Percentiles rank a stretch among this genome's conserved stretches.
Conservation (phyloP, 2,113 vertebrate species). For the Gnathonemus longibarbis region DNA sequence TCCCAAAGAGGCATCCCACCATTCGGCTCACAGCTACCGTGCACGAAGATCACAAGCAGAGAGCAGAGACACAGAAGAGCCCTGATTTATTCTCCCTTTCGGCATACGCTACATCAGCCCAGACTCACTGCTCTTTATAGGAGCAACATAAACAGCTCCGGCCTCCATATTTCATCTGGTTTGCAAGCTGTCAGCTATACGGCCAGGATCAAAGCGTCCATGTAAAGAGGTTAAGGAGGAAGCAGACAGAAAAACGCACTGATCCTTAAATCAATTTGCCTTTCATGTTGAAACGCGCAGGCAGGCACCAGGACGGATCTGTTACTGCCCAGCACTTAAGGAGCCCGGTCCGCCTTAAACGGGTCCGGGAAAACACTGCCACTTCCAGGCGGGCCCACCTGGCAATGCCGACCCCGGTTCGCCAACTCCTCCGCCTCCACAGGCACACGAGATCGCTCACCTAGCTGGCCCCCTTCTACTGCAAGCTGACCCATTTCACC, state of each 20-base stretch:
- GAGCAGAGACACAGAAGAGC: neutral
- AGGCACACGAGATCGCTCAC: neutral
- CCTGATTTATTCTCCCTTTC: neutral
- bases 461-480: neutral
- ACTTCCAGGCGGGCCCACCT: neutral
- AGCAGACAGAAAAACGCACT: neutral
- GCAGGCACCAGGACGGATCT: neutral
- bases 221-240: conserved; percentile 4
- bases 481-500: conserved; percentile 31
- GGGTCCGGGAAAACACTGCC: neutral
- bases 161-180: neutral
- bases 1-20: neutral
- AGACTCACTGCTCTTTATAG: neutral
- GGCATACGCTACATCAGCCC: neutral
- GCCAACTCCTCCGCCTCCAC: neutral
- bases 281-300: neutral
- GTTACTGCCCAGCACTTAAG: neutral
- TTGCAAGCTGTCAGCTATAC: neutral
- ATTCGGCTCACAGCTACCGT: neutral
- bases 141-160: neutral
- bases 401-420: neutral
- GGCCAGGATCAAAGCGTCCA: neutral
- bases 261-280: neutral
- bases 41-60: neutral
- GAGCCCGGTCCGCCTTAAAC: neutral